Evolutionary conservation across 1,140 invertebrate genomes (phyloP).

Genomic region (Zaprionus nigranus): DNA sequence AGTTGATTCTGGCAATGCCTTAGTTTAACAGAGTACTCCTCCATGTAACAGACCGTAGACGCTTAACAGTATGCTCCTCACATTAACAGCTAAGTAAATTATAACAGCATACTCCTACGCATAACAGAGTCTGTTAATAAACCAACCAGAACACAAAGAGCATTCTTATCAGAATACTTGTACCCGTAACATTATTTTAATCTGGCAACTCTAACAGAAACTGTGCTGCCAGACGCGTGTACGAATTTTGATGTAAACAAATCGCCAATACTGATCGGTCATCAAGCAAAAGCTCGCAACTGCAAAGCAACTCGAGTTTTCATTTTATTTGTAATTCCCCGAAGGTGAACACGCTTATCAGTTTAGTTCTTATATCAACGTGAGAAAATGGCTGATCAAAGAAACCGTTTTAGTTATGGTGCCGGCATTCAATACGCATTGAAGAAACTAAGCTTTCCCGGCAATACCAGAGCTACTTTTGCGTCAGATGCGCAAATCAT

Average conservation of each 20-base stretch:
- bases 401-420: conserved; percentile 16
- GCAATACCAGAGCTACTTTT: conserved; percentile 18
- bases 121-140: background rate
- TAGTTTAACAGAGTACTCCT: background rate
- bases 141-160: background rate
- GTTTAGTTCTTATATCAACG: too few species aligned
- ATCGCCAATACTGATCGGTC: background rate
- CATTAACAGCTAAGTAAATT: background rate
- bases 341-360: background rate
- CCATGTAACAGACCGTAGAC: background rate
- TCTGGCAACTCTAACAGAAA: background rate
- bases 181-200: background rate
- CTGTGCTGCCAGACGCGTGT: background rate
- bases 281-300: background rate
- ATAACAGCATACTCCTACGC: background rate
- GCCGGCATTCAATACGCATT: conserved; percentile 48
- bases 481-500: conserved; percentile 45
- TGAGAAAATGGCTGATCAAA: background rate
- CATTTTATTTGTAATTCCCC: conserved; percentile 15
- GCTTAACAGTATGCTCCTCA: background rate
- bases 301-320: background rate
- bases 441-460: conserved; percentile 17
- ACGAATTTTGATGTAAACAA: background rate
- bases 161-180: background rate
- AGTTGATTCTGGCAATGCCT: background rate